Base-by-base conservation (phyloP, 2,797 vertebrate genomes). In the Propithecus perrieri region DNA sequence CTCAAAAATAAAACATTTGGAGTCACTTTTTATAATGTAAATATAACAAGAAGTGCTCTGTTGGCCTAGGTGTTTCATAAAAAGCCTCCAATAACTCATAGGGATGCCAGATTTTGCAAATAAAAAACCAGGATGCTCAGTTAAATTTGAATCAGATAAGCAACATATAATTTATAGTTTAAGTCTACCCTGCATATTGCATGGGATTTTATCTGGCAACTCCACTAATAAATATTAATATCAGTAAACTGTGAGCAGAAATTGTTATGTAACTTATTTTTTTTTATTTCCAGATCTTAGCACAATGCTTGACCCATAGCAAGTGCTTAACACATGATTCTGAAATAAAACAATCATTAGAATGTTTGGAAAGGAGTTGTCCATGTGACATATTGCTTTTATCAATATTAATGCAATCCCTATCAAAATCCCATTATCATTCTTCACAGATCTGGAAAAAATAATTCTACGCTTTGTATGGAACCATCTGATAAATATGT, bases 101-200 rank as follows among this genome's bases (percentile, higher is more conserved):
- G 15, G 10, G 28, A 53, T 89, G 65, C 43, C 18, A 84, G 14
- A 80, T 80, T 94, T 78, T 94, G 30, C 38, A 91, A 84, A 75
- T 78, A 91, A 76, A 80, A 61, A 91, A 57, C 41, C 48, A 91
- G 15, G 41, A 53, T n/a, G 14, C 38, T 48, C 14, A 43, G 12
- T 79, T 96, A 93, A 89, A 87, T 74, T 89, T 83, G 14, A 97
- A 55, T 90, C 53, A 53, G 38, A 57, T 50, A 79, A 74, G 89
- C 13, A 81, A 55, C 46, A 55, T 91, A 65, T 89, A 74, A 50
- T 78, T 95, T 96, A 92, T 85, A 53, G 15, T 71, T 7, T 72
- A 76, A 84, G 67, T 71, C 71, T 87, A 28, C 53, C 76, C 15
- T 57, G 18, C 55, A 38, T 48, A 48, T 22, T 65, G 9, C 41